Percentiles rank a stretch among this genome's conserved stretches.
phyloP scores from a whole-genome alignment of 2,113 vertebrate species.

The Leptodactylus fuscus region DNA sequence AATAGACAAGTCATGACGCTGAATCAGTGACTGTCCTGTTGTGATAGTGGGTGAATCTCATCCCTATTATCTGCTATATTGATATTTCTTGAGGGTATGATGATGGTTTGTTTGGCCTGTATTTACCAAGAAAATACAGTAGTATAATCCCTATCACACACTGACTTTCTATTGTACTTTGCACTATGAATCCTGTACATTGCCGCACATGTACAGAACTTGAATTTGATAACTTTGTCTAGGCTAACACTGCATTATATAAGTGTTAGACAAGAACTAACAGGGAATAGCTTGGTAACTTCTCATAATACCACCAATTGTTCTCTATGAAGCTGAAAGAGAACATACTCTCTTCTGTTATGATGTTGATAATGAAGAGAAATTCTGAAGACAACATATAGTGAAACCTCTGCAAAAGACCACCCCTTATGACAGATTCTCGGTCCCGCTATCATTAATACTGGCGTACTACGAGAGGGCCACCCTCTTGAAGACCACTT shows the following conservation, averaged over 20 bases:
- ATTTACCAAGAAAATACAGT: conserved; percentile 3
- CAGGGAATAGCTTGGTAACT: not conserved
- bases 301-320: not conserved
- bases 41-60: not conserved
- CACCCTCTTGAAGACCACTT: too few relatives aligned
- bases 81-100: not conserved
- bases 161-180: not conserved
- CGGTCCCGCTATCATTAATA: too few relatives aligned
- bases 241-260: not conserved
- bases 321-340: not conserved
- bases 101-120: not conserved
- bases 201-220: not conserved
- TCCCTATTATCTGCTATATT: not conserved
- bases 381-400: not conserved
- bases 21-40: not conserved
- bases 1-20: not conserved
- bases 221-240: not conserved
- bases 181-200: conserved; percentile 25
- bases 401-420: too few relatives aligned
- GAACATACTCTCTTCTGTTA: not conserved
- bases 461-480: too few relatives aligned
- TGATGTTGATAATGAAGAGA: not conserved
- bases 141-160: not conserved
- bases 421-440: too few relatives aligned
- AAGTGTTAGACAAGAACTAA: not conserved